Percentiles rank a stretch among this genome's conserved stretches.
Evolutionary conservation across 2,797 vertebrate genomes (phyloP).

Genomic region (Poeciliopsis paucimaculata): DNA sequence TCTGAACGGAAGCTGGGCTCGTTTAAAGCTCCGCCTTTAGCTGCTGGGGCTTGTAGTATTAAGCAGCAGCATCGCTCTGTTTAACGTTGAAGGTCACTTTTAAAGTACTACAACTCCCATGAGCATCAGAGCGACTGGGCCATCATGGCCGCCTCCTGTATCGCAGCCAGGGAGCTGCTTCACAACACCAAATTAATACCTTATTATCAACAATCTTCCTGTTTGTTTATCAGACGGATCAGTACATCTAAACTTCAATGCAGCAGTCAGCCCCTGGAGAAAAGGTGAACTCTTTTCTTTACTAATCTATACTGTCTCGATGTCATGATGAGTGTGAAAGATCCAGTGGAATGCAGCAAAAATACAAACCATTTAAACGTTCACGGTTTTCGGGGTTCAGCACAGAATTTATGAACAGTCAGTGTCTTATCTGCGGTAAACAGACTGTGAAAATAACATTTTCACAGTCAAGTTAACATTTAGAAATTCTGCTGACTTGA

Average conservation of each 20-base stretch:
- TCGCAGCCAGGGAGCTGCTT: slow-evolving; percentile 48
- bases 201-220: slow-evolving; percentile 24
- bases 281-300: slow-evolving; percentile 43
- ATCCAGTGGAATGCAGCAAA: not conserved
- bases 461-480: not conserved
- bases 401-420: not conserved
- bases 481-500: not conserved
- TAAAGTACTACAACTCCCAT: slow-evolving; percentile 75
- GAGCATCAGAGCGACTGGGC: accelerated
- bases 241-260: slow-evolving; percentile 43
- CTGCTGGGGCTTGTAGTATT: slow-evolving; percentile 69
- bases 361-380: not conserved
- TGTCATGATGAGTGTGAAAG: not conserved
- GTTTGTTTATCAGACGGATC: slow-evolving; percentile 49
- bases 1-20: not conserved
- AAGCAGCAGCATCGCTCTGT: accelerated
- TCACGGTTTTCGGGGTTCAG: not conserved
- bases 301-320: not conserved
- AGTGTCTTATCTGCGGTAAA: not conserved
- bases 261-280: slow-evolving; percentile 38
- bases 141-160: slow-evolving; percentile 76
- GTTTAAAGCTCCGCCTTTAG: not conserved
- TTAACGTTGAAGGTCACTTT: not conserved
- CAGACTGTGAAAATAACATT: not conserved
- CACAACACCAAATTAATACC: slow-evolving; percentile 51